Evolutionary conservation across 2,113 vertebrate species (phyloP), one percentile per base, ranked within the genome.

Genomic region (Chloroceryle aenea): DNA sequence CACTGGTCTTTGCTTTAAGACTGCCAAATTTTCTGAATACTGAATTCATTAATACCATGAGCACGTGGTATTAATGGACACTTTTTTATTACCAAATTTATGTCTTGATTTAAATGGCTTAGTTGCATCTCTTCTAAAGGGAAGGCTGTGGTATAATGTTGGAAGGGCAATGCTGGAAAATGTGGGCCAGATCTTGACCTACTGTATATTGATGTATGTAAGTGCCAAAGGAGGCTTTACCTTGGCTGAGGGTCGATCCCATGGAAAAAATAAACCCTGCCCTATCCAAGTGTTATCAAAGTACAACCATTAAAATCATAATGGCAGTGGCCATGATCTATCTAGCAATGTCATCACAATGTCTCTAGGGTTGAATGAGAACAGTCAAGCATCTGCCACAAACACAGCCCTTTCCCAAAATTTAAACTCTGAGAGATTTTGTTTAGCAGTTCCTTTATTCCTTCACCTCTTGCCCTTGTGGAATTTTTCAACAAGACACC

Each of bases 21-120:
- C 61, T 92, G 78, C 55, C 59, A 87, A 72, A 72, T 90, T 88
- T 90, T 90, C 73, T 36, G 26, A 64, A 76, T 7, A 76, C 32
- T 88, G 42, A 82, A 71, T 55, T 34, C n/a, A n/a, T n/a, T n/a
- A n/a, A n/a, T n/a, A n/a, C n/a, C n/a, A n/a, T n/a, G n/a, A 95
- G 45, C 87, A 93, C 72, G 19, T 92, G 76, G 72, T 91, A 95
- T 90, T 79, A 88, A 96, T 64, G 36, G 86, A 74, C 66, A 63
- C 6, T 45, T 83, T 73, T 80, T 89, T 92, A 87, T 72, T 87
- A 81, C 58, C 58, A 83, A 85, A 69, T 79, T 26, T 50, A 62
- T 89, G 48, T 30, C 67, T 73, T 75, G 47, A 69, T 87, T 92
- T 91, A 90, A 36, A 63, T 76, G 47, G 45, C 5, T 53, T 47